phyloP scores from a whole-genome alignment of 2,888 invertebrate species.

The Rhogogaster chlorosoma region DNA sequence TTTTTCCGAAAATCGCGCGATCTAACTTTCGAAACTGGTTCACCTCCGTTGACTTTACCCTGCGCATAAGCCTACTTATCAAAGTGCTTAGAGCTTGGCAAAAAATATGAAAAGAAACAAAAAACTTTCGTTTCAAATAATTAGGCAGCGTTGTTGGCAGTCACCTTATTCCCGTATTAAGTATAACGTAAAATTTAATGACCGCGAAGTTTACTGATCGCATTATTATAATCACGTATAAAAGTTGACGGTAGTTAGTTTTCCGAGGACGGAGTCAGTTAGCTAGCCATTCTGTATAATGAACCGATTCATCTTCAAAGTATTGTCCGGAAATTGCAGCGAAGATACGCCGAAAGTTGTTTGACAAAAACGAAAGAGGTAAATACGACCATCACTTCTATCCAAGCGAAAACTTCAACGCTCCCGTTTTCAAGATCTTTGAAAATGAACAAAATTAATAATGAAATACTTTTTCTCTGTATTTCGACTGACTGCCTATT shows the following conservation, averaged over 20 bases:
- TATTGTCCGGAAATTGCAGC: slow-evolving; percentile 2
- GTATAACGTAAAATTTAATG: not conserved
- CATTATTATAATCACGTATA: slow-evolving; percentile 14
- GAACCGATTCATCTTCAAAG: slow-evolving; percentile 1
- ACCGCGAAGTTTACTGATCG: not conserved
- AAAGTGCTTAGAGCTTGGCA: not conserved
- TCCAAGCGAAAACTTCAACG: not conserved
- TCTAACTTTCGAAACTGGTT: not conserved
- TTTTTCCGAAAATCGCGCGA: not conserved
- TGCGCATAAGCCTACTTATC: not conserved
- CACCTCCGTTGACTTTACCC: not conserved
- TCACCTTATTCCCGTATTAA: not conserved
- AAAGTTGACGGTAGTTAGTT: not conserved
- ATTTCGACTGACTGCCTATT: not conserved
- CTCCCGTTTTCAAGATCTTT: not conserved
- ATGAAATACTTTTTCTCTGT: not conserved
- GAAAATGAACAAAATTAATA: not conserved
- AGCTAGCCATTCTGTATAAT: slow-evolving; percentile 16
- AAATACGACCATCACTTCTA: not conserved
- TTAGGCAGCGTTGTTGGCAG: not conserved
- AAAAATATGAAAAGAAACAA: not conserved
- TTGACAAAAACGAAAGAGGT: not conserved
- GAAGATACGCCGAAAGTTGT: not conserved
- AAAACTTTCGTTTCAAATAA: not conserved
- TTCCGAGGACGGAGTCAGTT: not conserved